Evolutionary conservation across 1,140 invertebrate species (phyloP).

Genomic region (Phymorhynchus buccinoides): DNA sequence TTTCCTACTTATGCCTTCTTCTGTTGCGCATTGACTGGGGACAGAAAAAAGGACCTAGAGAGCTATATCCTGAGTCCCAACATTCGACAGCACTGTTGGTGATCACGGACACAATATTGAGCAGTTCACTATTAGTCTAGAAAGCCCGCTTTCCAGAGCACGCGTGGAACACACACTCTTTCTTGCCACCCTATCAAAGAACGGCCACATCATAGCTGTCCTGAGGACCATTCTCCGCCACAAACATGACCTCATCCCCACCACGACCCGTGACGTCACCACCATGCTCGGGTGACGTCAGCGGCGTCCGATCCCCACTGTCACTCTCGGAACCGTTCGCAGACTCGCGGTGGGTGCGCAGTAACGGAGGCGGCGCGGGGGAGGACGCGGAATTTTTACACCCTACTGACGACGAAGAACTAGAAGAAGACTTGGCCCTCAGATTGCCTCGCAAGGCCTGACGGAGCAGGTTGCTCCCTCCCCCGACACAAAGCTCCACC

Average conservation of each 20-base stretch:
- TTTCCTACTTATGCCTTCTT: no score
- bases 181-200: slow-evolving; percentile 2
- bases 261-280: not conserved
- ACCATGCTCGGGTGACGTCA: not conserved
- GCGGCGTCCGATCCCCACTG: slow-evolving; percentile 1
- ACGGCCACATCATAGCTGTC: not conserved
- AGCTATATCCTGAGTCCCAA: not conserved
- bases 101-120: not conserved
- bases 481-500: not conserved
- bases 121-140: not conserved
- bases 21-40: no score
- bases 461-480: not conserved
- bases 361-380: not conserved
- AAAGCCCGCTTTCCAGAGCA: not conserved
- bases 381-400: no score
- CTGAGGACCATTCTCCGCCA: not conserved
- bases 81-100: not conserved
- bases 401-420: not conserved
- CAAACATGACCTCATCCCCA: not conserved
- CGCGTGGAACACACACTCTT: no score
- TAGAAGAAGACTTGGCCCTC: not conserved
- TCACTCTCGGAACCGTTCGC: not conserved
- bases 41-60: no score
- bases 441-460: slow-evolving; percentile 22
- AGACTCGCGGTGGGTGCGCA: slow-evolving; percentile 19